Percentiles rank a stretch among this genome's conserved stretches.
These are phyloP conservation scores for Nansenia antarctica DNA, from an alignment of 2,113 vertebrate genomes.

Conservation along the genomic window DNA sequence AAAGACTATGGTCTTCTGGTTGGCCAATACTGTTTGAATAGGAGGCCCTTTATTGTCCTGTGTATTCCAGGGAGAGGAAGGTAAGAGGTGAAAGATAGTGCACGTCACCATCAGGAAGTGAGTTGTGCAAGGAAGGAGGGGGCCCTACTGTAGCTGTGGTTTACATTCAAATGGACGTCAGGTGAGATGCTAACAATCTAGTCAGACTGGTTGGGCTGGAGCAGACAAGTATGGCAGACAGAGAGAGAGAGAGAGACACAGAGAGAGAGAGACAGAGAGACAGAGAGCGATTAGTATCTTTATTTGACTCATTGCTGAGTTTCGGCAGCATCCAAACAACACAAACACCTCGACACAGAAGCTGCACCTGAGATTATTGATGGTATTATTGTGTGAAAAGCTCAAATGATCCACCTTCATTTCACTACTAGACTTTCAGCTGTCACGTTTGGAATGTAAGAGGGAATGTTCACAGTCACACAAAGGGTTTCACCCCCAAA, in stretches of 20 bases:
- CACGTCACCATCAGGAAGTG: constrained; percentile 49
- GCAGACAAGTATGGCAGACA: not conserved
- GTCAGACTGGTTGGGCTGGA: constrained; percentile 57
- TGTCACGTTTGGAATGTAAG: not conserved
- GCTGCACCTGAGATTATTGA: not conserved
- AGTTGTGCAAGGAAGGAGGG: constrained; percentile 44
- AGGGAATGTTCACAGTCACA: not conserved
- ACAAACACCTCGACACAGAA: not conserved
- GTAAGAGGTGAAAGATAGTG: constrained; percentile 20
- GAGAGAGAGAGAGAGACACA: constrained; percentile 6
- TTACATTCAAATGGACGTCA: constrained; percentile 36
- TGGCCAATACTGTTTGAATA: not conserved
- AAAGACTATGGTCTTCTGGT: not conserved
- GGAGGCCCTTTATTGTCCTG: not conserved
- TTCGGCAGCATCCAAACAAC: constrained; percentile 23
- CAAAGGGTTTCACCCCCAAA: too few species aligned
- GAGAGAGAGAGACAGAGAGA: constrained; percentile 19
- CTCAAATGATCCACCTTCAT: not conserved
- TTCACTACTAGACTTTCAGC: not conserved
- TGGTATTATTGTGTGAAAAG: not conserved
- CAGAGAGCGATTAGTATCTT: constrained; percentile 6
- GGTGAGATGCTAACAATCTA: constrained; percentile 43
- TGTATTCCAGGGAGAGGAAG: not conserved
- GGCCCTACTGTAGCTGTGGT: not conserved
- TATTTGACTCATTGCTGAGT: constrained; percentile 32